phyloP scores from a whole-genome alignment of 2,888 invertebrate genomes.

The Maniola hyperantus region DNA sequence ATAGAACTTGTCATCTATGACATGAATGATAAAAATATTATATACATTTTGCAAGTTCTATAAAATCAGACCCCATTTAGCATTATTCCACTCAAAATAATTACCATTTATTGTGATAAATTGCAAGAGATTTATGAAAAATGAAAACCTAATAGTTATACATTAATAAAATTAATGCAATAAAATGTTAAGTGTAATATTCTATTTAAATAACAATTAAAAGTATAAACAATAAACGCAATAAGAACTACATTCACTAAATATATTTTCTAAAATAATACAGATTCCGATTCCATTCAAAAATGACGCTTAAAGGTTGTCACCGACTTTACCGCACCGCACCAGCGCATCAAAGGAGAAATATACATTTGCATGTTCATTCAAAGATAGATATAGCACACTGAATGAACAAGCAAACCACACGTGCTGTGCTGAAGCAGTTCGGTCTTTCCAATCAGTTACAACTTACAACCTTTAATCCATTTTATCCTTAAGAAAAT shows the following conservation, averaged over 20 bases:
- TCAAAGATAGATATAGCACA: too few relatives aligned
- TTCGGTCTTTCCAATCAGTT: too few relatives aligned
- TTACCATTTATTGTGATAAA: constrained; percentile 21
- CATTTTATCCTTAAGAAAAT: too few relatives aligned
- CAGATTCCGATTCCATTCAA: not conserved
- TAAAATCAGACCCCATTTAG: not conserved
- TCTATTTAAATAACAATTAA: constrained; percentile 9
- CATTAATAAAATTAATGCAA: constrained; percentile 9
- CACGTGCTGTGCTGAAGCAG: too few relatives aligned
- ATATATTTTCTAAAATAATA: not conserved
- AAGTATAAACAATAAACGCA: constrained; percentile 7
- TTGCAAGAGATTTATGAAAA: constrained; percentile 11
- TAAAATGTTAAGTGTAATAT: constrained; percentile 4
- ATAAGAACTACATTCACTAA: not conserved
- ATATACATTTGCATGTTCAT: too few relatives aligned
- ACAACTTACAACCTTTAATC: too few relatives aligned
- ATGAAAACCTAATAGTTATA: constrained; percentile 13
- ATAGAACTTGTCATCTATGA: constrained; percentile 2
- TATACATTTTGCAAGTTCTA: constrained; percentile 6
- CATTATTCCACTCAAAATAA: constrained; percentile 13
- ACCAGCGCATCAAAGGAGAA: too few relatives aligned
- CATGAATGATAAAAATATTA: not conserved
- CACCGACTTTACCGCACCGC: not conserved
- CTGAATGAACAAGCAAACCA: too few relatives aligned
- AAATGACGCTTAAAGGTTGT: not conserved